Evolutionary conservation across 2,797 vertebrate genomes (phyloP).

Genomic region (Halcyon chelicuti): DNA sequence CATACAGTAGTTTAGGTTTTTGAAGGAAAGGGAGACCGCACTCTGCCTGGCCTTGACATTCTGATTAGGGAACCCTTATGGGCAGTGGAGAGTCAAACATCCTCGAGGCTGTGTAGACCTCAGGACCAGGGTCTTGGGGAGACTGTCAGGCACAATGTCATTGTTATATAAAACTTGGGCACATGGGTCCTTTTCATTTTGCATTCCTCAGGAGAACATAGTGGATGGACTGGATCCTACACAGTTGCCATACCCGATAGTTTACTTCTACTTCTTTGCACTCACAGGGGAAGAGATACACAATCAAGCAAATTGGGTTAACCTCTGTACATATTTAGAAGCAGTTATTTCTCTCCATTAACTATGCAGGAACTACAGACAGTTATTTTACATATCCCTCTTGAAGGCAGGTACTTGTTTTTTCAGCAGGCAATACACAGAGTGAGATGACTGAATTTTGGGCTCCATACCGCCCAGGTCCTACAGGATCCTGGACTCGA

Average conservation of each 20-base stretch:
- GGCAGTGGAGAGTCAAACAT: background rate
- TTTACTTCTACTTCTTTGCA: background rate
- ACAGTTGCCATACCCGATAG: background rate
- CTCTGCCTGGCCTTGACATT: background rate
- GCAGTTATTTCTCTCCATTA: background rate
- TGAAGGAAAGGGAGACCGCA: background rate
- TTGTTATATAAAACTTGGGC: background rate
- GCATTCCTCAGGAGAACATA: background rate
- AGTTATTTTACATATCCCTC: background rate
- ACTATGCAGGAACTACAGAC: background rate
- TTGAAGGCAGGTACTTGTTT: background rate
- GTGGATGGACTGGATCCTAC: background rate
- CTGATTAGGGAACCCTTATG: background rate
- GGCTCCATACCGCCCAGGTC: background rate
- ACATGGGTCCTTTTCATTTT: background rate
- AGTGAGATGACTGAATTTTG: background rate
- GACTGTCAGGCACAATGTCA: background rate
- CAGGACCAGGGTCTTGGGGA: background rate
- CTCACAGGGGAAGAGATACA: background rate
- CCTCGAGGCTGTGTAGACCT: background rate
- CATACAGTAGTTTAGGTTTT: background rate
- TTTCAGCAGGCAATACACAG: background rate
- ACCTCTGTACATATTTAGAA: background rate
- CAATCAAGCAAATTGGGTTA: background rate
- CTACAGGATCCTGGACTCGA: background rate